Base-by-base conservation (phyloP, 2,797 vertebrate species). In the Artibeus lituratus region DNA sequence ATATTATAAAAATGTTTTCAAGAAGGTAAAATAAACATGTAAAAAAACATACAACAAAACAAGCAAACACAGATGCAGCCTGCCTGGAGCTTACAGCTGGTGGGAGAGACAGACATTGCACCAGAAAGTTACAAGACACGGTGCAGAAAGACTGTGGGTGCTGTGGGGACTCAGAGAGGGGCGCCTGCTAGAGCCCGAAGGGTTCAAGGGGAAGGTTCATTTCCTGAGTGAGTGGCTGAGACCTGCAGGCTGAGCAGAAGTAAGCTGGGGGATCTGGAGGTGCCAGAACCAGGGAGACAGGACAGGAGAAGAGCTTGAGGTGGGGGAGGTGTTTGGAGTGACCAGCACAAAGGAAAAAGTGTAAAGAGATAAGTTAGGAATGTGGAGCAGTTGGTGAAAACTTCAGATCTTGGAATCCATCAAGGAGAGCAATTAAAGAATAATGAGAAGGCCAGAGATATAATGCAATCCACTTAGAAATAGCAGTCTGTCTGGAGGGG, bases 281-380 rank as follows among this genome's bases (percentile, higher is more conserved):
- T 16, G 1, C 21, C 39, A 51, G 32, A 18, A 92, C 12, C 37
- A 70, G 24, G 44, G 65, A 84, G 57, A 53, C 1, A n/a, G 59
- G 67, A 12, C 7, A 2, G 8, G 37, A 77, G 16, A 73, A 70
- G 53, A 57, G 9, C 21, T 24, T 21, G 42, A 39, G 29, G 8
- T 15, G 7, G 22, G 53, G 14, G 26, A 7, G n/a, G 15, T 0
- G 0, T 5, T 10, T 55, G 47, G n/a, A 19, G 6, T 6, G 57
- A 21, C n/a, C 49, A 59, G 84, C 8, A 3, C 51, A 84, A 42
- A 62, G 69, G n/a, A 24, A 35, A 12, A 29, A 5, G 10, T 14
- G 11, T 35, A 21, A 85, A 53, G 22, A 42, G 29, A 16, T 16
- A 42, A 72, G 29, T 70, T 9, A 57, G 35, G 67, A 90, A 39